A percentile compares a stretch with the other conserved stretches of the same genome.
phyloP scores from a whole-genome alignment of 2,888 invertebrate genomes.

The Leucophenga maculata region DNA sequence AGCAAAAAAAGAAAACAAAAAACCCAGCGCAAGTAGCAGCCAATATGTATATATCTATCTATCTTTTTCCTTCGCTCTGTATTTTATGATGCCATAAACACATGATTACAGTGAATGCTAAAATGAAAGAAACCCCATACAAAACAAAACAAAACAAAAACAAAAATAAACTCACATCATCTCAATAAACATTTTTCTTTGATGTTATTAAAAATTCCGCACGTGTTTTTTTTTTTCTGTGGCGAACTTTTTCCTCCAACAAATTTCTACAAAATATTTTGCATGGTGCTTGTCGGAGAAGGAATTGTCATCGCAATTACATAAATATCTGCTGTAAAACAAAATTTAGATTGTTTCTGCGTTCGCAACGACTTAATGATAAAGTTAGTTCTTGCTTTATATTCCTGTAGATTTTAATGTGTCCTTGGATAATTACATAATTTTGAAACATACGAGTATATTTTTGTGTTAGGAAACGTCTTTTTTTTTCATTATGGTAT shows the following conservation, averaged over 20 bases:
- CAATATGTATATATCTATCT: background rate
- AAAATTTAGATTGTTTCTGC: background rate
- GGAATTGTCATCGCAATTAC: background rate
- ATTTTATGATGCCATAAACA: slow-evolving; percentile 23
- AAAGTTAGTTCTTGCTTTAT: background rate
- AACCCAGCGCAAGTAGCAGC: background rate
- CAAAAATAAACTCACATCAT: background rate
- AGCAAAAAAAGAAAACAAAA: no score
- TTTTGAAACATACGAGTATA: no score
- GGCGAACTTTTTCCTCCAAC: background rate
- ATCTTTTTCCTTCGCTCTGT: background rate
- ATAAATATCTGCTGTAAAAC: background rate
- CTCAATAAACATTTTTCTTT: slow-evolving; percentile 23
- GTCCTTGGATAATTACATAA: background rate
- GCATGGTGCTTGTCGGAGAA: background rate
- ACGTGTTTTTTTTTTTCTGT: slow-evolving; percentile 9
- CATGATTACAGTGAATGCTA: slow-evolving; percentile 17
- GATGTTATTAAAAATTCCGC: slow-evolving; percentile 29
- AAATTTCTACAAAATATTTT: background rate
- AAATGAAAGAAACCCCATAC: no score
- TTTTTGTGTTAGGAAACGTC: no score
- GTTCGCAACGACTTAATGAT: background rate
- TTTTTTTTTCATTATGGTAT: no score
- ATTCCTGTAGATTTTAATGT: background rate
- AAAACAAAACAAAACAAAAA: no score